Evolutionary conservation across 2,888 invertebrate species (phyloP).

Genomic region (Cerastis leucographa): DNA sequence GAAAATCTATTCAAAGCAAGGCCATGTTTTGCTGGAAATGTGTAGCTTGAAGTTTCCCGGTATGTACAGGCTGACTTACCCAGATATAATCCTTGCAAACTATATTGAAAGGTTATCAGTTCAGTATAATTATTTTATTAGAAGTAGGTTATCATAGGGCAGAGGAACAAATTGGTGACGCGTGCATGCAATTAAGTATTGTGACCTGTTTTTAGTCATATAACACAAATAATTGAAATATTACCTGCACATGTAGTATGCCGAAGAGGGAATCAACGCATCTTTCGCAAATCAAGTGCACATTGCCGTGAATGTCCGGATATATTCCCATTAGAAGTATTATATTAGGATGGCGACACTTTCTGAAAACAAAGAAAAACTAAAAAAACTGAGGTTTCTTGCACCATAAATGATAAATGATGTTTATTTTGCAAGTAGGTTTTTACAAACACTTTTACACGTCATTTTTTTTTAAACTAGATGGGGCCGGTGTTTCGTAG

Average conservation of each 20-base stretch:
- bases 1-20: too few relatives aligned
- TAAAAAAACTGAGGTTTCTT: neutral
- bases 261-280: slow-evolving; percentile 85
- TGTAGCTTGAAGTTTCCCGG: too few relatives aligned
- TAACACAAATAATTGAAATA: neutral
- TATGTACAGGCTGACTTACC: slow-evolving; percentile 15
- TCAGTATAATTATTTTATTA: slow-evolving; percentile 1
- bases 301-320: slow-evolving; percentile 81
- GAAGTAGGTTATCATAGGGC: neutral
- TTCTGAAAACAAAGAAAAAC: slow-evolving; percentile 74
- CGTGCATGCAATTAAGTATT: neutral
- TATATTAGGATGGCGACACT: slow-evolving; percentile 89
- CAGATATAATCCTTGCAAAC: slow-evolving; percentile 26
- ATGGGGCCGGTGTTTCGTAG: too few relatives aligned
- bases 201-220: neutral
- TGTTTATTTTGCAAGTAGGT: too few relatives aligned
- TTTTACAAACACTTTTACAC: too few relatives aligned
- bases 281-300: slow-evolving; percentile 87
- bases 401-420: too few relatives aligned
- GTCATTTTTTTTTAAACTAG: too few relatives aligned
- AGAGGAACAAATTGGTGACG: neutral
- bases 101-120: slow-evolving; percentile 7
- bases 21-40: too few relatives aligned
- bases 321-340: slow-evolving; percentile 88
- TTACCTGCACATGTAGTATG: slow-evolving; percentile 86